A percentile compares a stretch with the other conserved stretches of the same genome.
Evolutionary conservation across 2,797 vertebrate genomes (phyloP).

Genomic region (Rhyacichthys aspro): DNA sequence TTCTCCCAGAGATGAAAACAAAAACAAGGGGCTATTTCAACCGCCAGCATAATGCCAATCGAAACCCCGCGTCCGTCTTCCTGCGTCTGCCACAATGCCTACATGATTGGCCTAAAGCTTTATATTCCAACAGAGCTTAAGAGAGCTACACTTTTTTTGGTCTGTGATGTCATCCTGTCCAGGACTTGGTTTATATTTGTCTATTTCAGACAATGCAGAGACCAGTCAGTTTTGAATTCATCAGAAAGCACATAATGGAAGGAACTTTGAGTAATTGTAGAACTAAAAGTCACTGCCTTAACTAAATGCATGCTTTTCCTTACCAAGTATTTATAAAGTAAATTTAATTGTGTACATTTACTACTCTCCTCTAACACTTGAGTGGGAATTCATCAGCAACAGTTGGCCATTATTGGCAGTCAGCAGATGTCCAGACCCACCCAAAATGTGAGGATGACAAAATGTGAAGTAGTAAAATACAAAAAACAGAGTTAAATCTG

Average conservation of each 20-base stretch:
- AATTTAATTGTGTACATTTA: not conserved
- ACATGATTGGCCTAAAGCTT: constrained; percentile 61
- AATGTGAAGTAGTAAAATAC: constrained; percentile 16
- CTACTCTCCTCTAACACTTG: not conserved
- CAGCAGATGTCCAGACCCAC: constrained; percentile 4
- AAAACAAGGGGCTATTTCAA: constrained; percentile 80
- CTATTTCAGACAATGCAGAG: not conserved
- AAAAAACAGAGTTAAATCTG: constrained; percentile 46
- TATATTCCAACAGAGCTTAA: constrained; percentile 44
- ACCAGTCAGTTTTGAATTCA: no score
- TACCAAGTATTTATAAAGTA: not conserved
- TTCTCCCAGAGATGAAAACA: constrained; percentile 79
- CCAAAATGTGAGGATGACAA: constrained; percentile 13
- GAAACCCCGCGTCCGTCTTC: constrained; percentile 62
- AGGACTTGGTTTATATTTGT: constrained; percentile 36
- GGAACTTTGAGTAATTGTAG: no score
- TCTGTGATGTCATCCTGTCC: constrained; percentile 43
- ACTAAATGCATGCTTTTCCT: no score
- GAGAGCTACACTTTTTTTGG: constrained; percentile 38
- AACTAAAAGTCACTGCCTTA: no score
- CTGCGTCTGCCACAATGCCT: constrained; percentile 45
- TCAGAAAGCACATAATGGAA: no score
- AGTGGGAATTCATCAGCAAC: not conserved
- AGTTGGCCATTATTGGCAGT: not conserved
- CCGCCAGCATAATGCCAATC: constrained; percentile 77